These are phyloP conservation scores for Lepidonotus clava DNA, from an alignment of 2,888 invertebrate species.

Conservation along the genomic window DNA sequence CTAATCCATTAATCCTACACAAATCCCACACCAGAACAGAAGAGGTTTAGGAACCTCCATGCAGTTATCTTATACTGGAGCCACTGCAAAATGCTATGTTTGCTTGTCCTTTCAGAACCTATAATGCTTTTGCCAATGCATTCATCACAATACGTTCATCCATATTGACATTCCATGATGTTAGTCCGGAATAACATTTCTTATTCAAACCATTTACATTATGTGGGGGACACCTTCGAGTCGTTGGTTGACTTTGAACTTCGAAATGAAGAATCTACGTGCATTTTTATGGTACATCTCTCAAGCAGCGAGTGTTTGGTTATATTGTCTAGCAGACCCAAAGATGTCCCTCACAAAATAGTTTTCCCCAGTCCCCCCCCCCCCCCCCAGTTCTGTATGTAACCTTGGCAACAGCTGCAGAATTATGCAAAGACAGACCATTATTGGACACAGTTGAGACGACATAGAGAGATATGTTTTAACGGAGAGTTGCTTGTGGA, in stretches of 20 bases:
- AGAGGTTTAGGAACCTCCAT: too few relatives aligned
- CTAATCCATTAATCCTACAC: neutral
- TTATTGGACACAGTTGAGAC: neutral
- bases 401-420: neutral
- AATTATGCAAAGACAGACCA: too few relatives aligned
- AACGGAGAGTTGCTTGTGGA: neutral
- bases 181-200: neutral
- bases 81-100: neutral
- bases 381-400: neutral
- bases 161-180: neutral
- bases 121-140: neutral
- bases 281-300: too few relatives aligned
- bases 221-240: neutral
- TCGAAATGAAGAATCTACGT: neutral
- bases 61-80: neutral
- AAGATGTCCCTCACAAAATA: neutral
- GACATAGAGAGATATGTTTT: constrained; percentile 4
- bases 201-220: too few relatives aligned
- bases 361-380: neutral
- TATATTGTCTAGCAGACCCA: neutral
- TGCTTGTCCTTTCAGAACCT: neutral
- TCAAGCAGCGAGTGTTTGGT: neutral
- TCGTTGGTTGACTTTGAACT: neutral
- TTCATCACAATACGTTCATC: neutral
- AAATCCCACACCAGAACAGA: neutral